Evolutionary conservation across 2,888 invertebrate genomes (phyloP), one percentile per base, ranked within the genome.

Genomic region (Heliconius cydno): DNA sequence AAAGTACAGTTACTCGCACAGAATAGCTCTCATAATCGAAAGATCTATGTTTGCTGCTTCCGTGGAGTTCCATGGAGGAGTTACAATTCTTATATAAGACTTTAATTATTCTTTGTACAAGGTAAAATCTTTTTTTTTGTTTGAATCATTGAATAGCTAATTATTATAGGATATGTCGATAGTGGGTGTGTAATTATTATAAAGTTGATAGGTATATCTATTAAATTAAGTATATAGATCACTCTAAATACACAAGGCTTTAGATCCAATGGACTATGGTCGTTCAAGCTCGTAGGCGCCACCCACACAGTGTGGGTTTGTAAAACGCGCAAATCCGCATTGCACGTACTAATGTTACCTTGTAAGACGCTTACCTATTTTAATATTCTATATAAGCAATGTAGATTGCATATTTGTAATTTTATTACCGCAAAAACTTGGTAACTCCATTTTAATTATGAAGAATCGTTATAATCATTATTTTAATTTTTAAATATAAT

Each of bases 291-390:
- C 84, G 91, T 89, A 85, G 84, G 87, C 85, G 88, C 84, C 86
- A 84, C 88, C 87, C 81, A 87, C 88, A 83, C 70, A 82, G 86
- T 85, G 90, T 90, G 89, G 91, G 88, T 83, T 86, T 84, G 83
- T 83, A 87, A 88, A 90, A 89, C 85, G 87, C 87, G 88, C 88
- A 92, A 92, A 90, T 92, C 93, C 92, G 92, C 93, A 92, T 92
- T 92, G 91, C 90, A 86, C 86, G 86, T 85, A 86, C 84, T 87
- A 87, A 85, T 84, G 83, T 84, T 88, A 87, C 91, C 92, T 92
- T 91, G 89, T 86, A 87, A 73, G 77, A 66, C 34, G 52, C 41
- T 80, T 80, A 78, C 30, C 67, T 71, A 72, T 77, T 38, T 38
- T 19, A 41, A 73, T 71, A 46, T 66, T 63, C 65, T 75, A 75